A percentile compares a stretch with the other conserved stretches of the same genome.
Conservation (phyloP, 2,797 vertebrate genomes). For the Gadopsis marmoratus region DNA sequence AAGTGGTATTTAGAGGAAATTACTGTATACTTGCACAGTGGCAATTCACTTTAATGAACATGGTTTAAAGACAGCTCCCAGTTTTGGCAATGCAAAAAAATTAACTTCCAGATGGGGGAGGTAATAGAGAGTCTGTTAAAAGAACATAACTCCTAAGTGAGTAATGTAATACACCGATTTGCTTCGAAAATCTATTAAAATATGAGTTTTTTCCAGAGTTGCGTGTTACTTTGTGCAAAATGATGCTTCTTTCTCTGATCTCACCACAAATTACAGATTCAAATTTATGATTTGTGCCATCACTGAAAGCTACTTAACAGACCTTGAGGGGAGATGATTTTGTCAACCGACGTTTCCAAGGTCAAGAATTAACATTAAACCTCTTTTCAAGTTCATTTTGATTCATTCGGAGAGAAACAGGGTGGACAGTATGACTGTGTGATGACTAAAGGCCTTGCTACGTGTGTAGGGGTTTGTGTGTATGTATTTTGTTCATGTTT, state of each 20-base stretch:
- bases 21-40: neutral
- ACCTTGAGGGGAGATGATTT: neutral
- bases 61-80: slow-evolving; percentile 10
- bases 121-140: neutral
- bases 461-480: slow-evolving; percentile 7
- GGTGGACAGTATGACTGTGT: slow-evolving; percentile 40
- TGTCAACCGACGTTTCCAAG: neutral
- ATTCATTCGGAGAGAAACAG: neutral
- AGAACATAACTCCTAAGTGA: neutral
- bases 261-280: neutral
- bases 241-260: neutral
- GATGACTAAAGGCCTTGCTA: slow-evolving; percentile 1
- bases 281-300: neutral
- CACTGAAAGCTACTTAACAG: neutral
- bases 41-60: neutral
- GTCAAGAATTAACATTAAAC: neutral
- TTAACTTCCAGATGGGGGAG: slow-evolving; percentile 2
- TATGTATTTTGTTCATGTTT: slow-evolving; percentile 13
- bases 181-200: neutral
- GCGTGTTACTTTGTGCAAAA: neutral
- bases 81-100: neutral
- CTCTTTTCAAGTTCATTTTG: neutral
- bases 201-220: neutral
- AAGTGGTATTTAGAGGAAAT: slow-evolving; percentile 8
- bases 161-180: neutral